Evolutionary conservation across 2,797 vertebrate species (phyloP).

Genomic region (Lindbergichthys nudifrons): DNA sequence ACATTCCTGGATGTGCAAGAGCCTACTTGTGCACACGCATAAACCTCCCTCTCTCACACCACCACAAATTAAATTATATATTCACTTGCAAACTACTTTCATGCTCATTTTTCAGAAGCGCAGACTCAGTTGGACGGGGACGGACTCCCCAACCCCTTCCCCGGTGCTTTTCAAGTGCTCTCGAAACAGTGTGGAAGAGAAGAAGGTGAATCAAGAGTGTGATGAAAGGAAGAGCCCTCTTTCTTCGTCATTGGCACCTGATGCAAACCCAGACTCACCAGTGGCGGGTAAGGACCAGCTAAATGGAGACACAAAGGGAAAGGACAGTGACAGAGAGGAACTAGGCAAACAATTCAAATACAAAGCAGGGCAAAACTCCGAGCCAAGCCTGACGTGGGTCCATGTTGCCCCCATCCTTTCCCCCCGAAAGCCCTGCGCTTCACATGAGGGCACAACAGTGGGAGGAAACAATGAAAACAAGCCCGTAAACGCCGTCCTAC

Average conservation of each 20-base stretch:
- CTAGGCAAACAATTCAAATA: slow-evolving; percentile 43
- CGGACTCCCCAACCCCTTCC: slow-evolving; percentile 72
- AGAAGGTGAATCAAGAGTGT: slow-evolving; percentile 30
- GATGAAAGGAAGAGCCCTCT: slow-evolving; percentile 22
- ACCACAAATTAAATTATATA: not conserved
- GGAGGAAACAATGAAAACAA: slow-evolving; percentile 37
- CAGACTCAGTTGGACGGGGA: slow-evolving; percentile 83
- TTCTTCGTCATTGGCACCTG: slow-evolving; percentile 15
- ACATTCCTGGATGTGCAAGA: not conserved
- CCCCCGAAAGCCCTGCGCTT: slow-evolving; percentile 73
- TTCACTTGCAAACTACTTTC: slow-evolving; percentile 22
- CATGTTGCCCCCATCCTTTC: slow-evolving; percentile 88
- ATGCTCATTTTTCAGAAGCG: slow-evolving; percentile 78
- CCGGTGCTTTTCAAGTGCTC: slow-evolving; percentile 70
- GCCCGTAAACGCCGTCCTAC: slow-evolving; percentile 25
- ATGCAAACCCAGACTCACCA: slow-evolving; percentile 16
- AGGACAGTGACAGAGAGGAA: slow-evolving; percentile 47
- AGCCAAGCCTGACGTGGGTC: slow-evolving; percentile 88
- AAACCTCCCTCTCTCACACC: too few relatives aligned
- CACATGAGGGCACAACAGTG: slow-evolving; percentile 47
- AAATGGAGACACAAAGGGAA: slow-evolving; percentile 44
- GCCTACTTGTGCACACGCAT: not conserved
- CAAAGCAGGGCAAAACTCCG: slow-evolving; percentile 76
- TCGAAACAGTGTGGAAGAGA: slow-evolving; percentile 43
- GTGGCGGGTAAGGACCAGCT: slow-evolving; percentile 25